These are phyloP conservation scores for Drosophila austrosaltans DNA, from an alignment of 2,888 invertebrate genomes.

Conservation along the genomic window DNA sequence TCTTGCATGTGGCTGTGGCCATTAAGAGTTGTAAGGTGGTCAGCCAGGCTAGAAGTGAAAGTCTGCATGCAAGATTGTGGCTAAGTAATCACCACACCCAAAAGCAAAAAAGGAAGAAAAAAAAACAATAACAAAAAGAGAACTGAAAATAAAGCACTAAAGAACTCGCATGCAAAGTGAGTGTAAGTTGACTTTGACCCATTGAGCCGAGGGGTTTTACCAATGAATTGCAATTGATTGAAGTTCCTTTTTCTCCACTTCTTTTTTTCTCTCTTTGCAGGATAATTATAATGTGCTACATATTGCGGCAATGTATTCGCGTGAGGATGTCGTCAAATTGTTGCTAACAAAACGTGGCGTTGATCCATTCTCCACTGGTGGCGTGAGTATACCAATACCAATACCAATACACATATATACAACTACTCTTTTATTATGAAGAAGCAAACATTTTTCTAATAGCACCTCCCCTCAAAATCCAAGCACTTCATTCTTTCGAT, in stretches of 20 bases:
- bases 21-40: slow-evolving; percentile 46
- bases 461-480: slow-evolving; percentile 6
- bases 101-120: slow-evolving; percentile 15
- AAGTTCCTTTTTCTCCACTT: slow-evolving; percentile 19
- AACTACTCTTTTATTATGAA: slow-evolving; percentile 17
- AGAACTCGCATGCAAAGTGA: slow-evolving; percentile 57
- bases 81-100: slow-evolving; percentile 70
- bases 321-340: slow-evolving; percentile 96
- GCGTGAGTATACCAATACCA: slow-evolving; percentile 88
- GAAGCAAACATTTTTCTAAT: slow-evolving; percentile 22
- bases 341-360: slow-evolving; percentile 94
- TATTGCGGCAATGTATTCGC: slow-evolving; percentile 96
- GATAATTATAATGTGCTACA: slow-evolving; percentile 98
- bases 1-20: slow-evolving; percentile 71
- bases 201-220: slow-evolving; percentile 61
- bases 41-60: slow-evolving; percentile 67
- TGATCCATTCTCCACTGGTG: slow-evolving; percentile 96
- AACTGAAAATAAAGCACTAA: slow-evolving; percentile 7
- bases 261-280: slow-evolving; percentile 84
- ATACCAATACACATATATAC: slow-evolving; percentile 10
- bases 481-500: slow-evolving; percentile 9
- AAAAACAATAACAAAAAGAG: neutral
- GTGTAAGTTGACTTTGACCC: slow-evolving; percentile 70
- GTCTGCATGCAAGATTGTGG: slow-evolving; percentile 71
- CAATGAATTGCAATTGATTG: slow-evolving; percentile 67